phyloP scores from a whole-genome alignment of 2,888 invertebrate species.

The Drosophila hamatofila region DNA sequence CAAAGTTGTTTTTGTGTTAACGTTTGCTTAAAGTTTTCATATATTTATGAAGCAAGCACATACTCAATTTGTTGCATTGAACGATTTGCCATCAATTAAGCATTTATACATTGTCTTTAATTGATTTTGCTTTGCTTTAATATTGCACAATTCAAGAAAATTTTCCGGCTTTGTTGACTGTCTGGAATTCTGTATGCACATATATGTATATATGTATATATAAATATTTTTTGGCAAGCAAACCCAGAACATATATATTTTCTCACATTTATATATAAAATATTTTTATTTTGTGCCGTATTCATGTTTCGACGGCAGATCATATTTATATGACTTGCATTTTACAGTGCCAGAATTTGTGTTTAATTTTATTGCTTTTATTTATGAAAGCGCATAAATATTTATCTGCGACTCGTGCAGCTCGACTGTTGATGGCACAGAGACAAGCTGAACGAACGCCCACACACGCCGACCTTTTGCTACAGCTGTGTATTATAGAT shows the following conservation, averaged over 20 bases:
- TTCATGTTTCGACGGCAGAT: slow-evolving; percentile 17
- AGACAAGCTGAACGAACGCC: slow-evolving; percentile 35
- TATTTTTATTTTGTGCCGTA: slow-evolving; percentile 9
- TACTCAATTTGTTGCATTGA: slow-evolving; percentile 34
- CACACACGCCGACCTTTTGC: slow-evolving; percentile 38
- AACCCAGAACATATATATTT: slow-evolving; percentile 5
- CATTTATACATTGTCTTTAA: slow-evolving; percentile 28
- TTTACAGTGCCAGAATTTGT: slow-evolving; percentile 27
- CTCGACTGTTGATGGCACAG: slow-evolving; percentile 32
- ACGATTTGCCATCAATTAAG: slow-evolving; percentile 48
- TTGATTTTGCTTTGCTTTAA: slow-evolving; percentile 25
- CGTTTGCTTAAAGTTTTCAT: slow-evolving; percentile 56
- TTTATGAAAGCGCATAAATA: slow-evolving; percentile 74
- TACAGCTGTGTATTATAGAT: slow-evolving; percentile 41
- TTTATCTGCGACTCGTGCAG: slow-evolving; percentile 65
- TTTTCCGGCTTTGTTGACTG: slow-evolving; percentile 28
- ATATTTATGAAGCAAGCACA: slow-evolving; percentile 13
- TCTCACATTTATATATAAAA: not conserved
- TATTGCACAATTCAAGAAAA: slow-evolving; percentile 41
- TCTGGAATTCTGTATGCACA: slow-evolving; percentile 3
- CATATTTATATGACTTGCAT: slow-evolving; percentile 31
- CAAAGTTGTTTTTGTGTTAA: slow-evolving; percentile 45
- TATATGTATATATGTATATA: not conserved
- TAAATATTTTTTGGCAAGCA: slow-evolving; percentile 28
- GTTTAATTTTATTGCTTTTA: slow-evolving; percentile 55